phyloP scores from a whole-genome alignment of 2,113 vertebrate genomes.

The Coptodon bakossiorum region DNA sequence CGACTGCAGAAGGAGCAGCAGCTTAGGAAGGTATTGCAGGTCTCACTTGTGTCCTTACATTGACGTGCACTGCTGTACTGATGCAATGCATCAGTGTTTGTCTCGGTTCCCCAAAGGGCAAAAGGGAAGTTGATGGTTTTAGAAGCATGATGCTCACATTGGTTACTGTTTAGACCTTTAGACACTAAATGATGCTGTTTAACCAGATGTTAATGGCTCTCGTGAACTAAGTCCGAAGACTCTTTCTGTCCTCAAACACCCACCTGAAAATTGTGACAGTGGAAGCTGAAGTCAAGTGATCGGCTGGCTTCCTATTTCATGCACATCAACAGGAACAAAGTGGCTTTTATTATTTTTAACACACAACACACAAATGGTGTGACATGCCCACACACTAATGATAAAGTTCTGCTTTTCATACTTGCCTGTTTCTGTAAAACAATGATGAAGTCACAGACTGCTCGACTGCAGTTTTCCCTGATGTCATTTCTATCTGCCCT shows the following conservation, averaged over 20 bases:
- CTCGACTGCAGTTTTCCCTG: background rate
- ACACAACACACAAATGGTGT: background rate
- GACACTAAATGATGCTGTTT: background rate
- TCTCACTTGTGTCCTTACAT: background rate
- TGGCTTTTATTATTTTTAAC: background rate
- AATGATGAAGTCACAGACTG: background rate
- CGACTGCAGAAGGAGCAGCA: slow-evolving; percentile 91
- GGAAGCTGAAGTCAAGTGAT: background rate
- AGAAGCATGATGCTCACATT: background rate
- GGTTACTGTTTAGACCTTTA: background rate
- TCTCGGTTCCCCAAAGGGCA: fast-evolving
- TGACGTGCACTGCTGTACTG: background rate
- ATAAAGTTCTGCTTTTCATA: background rate
- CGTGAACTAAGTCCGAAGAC: fast-evolving
- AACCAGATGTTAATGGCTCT: background rate
- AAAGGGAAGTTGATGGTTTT: background rate
- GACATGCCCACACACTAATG: background rate
- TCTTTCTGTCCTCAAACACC: background rate
- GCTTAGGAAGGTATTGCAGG: slow-evolving; percentile 80
- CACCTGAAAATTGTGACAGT: background rate
- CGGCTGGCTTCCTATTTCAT: background rate
- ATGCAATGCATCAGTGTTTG: background rate
- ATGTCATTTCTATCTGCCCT: background rate
- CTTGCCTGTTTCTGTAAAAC: background rate
- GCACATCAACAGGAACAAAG: background rate